These are phyloP conservation scores for Procavia capensis DNA, from an alignment of 2,113 vertebrate species.

Conservation along the genomic window DNA sequence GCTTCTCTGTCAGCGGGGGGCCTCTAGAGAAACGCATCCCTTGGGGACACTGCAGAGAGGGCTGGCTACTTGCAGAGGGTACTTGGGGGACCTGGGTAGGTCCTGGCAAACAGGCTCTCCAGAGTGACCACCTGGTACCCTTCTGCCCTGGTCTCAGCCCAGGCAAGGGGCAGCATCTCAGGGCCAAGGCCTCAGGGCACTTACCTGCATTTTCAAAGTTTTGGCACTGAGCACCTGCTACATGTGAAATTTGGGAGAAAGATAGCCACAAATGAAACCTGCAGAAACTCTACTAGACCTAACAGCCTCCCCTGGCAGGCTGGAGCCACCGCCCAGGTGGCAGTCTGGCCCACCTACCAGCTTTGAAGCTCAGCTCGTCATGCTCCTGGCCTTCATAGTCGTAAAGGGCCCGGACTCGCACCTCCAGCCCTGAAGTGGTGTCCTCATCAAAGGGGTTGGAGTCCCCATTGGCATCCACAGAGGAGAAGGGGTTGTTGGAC, in stretches of 20 bases:
- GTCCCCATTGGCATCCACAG: slow-evolving; percentile 91
- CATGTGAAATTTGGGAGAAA: not conserved
- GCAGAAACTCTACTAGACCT: not conserved
- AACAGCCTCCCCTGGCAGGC: not conserved
- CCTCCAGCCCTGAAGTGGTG: slow-evolving; percentile 86
- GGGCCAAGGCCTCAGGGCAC: not conserved
- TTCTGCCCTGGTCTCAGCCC: not conserved
- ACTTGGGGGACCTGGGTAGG: accelerated
- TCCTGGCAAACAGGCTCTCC: too few species aligned
- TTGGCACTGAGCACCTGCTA: not conserved
- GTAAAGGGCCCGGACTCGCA: slow-evolving; percentile 95
- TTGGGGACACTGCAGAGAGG: not conserved
- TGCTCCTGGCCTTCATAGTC: slow-evolving; percentile 99
- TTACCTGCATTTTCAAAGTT: not conserved
- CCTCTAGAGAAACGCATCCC: not conserved
- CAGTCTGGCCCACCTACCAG: slow-evolving; percentile 87
- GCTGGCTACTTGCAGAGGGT: not conserved
- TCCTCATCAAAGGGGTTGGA: slow-evolving; percentile 98
- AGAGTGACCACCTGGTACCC: not conserved
- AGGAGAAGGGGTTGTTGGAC: slow-evolving; percentile 93
- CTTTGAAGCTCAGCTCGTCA: slow-evolving; percentile 98
- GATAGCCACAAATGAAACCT: too few species aligned
- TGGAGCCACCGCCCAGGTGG: too few species aligned
- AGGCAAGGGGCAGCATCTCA: accelerated
- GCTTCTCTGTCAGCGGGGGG: not conserved